A percentile compares a stretch with the other conserved stretches of the same genome.
Conservation (phyloP, 2,888 invertebrate genomes). For the Drosophila crucigera region DNA sequence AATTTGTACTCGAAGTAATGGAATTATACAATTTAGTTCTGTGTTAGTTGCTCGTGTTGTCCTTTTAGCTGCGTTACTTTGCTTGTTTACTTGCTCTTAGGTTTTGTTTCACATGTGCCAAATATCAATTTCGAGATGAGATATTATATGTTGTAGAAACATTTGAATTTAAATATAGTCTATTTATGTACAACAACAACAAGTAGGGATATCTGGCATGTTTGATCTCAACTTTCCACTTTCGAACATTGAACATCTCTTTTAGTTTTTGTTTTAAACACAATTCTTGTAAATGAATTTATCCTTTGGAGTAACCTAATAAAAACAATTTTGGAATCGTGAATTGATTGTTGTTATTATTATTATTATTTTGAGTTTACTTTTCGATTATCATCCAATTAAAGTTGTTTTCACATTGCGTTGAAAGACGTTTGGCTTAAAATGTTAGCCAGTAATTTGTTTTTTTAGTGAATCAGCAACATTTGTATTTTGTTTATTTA, state of each 20-base stretch:
- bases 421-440: neutral
- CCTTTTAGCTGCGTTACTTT: constrained; percentile 2
- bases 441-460: neutral
- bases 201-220: constrained; percentile 42
- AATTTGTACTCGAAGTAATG: constrained; percentile 25
- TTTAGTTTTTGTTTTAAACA: constrained; percentile 16
- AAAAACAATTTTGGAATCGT: constrained; percentile 32
- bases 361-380: neutral
- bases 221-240: constrained; percentile 45
- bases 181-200: constrained; percentile 7
- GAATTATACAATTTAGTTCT: constrained; percentile 20
- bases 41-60: constrained; percentile 18
- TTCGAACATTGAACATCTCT: constrained; percentile 11
- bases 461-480: neutral
- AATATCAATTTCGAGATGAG: constrained; percentile 22
- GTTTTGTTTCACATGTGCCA: constrained; percentile 53
- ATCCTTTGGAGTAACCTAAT: constrained; percentile 27
- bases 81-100: constrained; percentile 1
- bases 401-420: neutral
- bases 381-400: neutral
- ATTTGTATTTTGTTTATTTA: no score
- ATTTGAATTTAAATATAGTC: constrained; percentile 23
- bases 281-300: constrained; percentile 10
- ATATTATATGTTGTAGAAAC: constrained; percentile 4
- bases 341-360: neutral